Conservation (phyloP, 1,140 invertebrate species). For the Micrasema longulum region DNA sequence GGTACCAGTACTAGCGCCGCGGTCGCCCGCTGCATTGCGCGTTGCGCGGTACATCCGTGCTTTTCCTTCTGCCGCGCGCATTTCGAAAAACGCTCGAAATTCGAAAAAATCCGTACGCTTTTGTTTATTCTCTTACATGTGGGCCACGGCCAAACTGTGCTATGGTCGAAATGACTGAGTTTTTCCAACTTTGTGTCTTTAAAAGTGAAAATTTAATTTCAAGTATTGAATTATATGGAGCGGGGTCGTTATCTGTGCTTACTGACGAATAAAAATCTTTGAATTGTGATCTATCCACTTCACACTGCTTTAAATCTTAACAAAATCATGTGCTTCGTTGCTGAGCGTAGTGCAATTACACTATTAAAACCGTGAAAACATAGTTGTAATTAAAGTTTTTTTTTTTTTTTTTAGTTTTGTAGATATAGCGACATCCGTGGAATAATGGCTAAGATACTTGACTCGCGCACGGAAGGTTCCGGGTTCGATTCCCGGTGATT, state of each 20-base stretch:
- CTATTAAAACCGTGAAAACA: too few relatives aligned
- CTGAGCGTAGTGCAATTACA: too few relatives aligned
- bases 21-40: constrained; percentile 14
- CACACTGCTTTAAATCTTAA: too few relatives aligned
- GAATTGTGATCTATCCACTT: too few relatives aligned
- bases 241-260: constrained; percentile 5
- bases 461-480: too few relatives aligned
- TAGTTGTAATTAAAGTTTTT: too few relatives aligned
- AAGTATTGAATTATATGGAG: neutral
- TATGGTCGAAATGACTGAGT: neutral
- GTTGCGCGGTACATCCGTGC: constrained; percentile 33
- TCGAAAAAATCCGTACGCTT: constrained; percentile 14
- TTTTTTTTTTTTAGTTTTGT: too few relatives aligned
- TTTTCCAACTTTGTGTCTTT: neutral
- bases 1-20: constrained; percentile 12
- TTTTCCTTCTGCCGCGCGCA: constrained; percentile 37
- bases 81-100: constrained; percentile 32
- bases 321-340: too few relatives aligned
- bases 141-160: neutral
- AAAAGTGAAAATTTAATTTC: constrained; percentile 24
- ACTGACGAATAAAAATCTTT: neutral
- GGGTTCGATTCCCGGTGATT: too few relatives aligned
- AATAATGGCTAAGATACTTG: too few relatives aligned
- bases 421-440: too few relatives aligned
- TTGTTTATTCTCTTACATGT: constrained; percentile 15